Conservation (phyloP, 2,797 vertebrate genomes). For the Astyanax mexicanus region DNA sequence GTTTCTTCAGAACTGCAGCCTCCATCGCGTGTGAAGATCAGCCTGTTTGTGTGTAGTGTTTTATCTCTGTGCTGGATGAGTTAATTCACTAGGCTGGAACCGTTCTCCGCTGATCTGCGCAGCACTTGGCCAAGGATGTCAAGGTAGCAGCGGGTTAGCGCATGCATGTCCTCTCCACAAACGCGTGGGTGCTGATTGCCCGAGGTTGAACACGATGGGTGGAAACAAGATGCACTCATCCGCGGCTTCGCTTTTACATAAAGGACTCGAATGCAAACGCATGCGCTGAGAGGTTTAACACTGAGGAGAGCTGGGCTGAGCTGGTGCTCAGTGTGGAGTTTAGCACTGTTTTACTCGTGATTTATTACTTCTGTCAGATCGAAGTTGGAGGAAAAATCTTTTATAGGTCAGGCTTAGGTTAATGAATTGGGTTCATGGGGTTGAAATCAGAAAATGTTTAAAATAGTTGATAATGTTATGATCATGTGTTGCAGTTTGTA, state of each 20-base stretch:
- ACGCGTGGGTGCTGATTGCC: conserved; percentile 20
- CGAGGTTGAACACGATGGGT: conserved; percentile 32
- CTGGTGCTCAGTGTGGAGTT: background rate
- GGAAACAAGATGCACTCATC: conserved; percentile 29
- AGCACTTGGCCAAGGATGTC: conserved; percentile 34
- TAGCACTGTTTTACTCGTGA: background rate
- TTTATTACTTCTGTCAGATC: no score
- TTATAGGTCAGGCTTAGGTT: background rate
- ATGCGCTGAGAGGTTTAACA: background rate
- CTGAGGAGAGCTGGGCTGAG: background rate
- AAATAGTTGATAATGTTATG: no score
- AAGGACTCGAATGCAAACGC: conserved; percentile 4
- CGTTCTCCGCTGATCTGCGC: background rate
- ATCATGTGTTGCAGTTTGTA: no score
- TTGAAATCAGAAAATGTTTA: background rate
- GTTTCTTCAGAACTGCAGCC: background rate
- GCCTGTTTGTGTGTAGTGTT: background rate
- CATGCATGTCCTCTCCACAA: conserved; percentile 20
- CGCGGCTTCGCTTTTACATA: conserved; percentile 24
- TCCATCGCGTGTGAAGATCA: background rate
- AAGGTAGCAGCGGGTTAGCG: conserved; percentile 17
- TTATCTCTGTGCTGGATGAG: background rate
- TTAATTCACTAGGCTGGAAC: background rate
- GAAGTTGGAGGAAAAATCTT: no score
- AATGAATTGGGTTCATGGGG: background rate